Evolutionary conservation across 2,113 vertebrate species (phyloP).

Genomic region (Notarius quadriscutis): DNA sequence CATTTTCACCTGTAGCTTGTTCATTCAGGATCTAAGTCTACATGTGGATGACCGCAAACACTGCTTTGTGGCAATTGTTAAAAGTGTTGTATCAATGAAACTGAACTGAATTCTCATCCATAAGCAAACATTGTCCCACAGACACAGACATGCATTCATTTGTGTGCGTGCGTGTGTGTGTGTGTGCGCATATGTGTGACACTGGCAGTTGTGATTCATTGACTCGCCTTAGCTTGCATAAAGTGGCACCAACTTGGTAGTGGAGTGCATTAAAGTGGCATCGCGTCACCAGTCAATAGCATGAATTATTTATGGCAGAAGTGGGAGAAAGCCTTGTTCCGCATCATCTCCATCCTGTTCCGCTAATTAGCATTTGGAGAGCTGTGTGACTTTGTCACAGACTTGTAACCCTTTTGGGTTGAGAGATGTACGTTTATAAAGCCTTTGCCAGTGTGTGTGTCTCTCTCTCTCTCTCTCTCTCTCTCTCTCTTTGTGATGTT

Average conservation of each 20-base stretch:
- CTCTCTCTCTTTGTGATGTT: constrained; percentile 14
- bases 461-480: background rate
- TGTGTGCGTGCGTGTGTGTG: constrained; percentile 33
- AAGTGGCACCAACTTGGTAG: constrained; percentile 68
- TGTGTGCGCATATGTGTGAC: constrained; percentile 44
- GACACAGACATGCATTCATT: background rate
- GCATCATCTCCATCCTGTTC: constrained; percentile 70
- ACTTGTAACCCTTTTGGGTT: constrained; percentile 36
- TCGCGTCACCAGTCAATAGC: constrained; percentile 70
- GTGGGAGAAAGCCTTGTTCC: constrained; percentile 70
- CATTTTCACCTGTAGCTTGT: background rate
- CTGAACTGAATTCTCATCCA: background rate
- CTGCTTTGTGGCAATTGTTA: background rate
- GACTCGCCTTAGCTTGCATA: constrained; percentile 64
- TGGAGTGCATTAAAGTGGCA: constrained; percentile 67
- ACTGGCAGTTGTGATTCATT: constrained; percentile 62
- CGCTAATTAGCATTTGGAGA: constrained; percentile 69
- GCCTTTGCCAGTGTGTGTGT: constrained; percentile 6
- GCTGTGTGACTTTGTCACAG: constrained; percentile 58
- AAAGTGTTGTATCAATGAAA: background rate
- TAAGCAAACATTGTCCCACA: background rate
- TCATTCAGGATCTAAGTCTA: background rate
- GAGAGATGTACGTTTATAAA: constrained; percentile 31
- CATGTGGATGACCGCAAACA: background rate
- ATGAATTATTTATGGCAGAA: constrained; percentile 74